Percentiles rank a stretch among this genome's conserved stretches.
Evolutionary conservation across 2,888 invertebrate genomes (phyloP).

Genomic region (Alitta virens): DNA sequence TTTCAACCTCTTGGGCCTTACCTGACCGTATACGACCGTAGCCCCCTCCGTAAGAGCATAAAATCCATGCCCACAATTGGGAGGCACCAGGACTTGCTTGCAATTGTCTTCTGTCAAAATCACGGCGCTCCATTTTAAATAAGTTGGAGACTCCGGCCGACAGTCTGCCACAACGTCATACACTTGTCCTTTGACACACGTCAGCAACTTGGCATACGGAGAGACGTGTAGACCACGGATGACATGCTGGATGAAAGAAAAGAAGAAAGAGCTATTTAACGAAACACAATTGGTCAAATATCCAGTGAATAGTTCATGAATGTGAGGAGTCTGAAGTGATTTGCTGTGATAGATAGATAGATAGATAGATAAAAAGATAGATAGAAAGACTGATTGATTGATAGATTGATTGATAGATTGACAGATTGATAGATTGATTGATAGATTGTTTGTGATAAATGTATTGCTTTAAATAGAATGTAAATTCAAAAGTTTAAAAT

Average conservation of each 20-base stretch:
- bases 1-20: neutral
- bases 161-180: constrained; percentile 24
- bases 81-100: constrained; percentile 17
- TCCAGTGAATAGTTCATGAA: too few relatives aligned
- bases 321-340: too few relatives aligned
- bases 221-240: constrained; percentile 23
- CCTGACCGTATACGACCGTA: constrained; percentile 19
- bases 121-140: constrained; percentile 19
- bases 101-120: constrained; percentile 13
- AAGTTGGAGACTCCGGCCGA: constrained; percentile 24
- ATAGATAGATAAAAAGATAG: too few relatives aligned
- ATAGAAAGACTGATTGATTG: too few relatives aligned
- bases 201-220: constrained; percentile 21
- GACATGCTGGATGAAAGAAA: constrained; percentile 11
- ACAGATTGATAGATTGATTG: too few relatives aligned
- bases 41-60: constrained; percentile 12
- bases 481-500: too few relatives aligned
- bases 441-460: too few relatives aligned
- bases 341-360: too few relatives aligned
- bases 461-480: too few relatives aligned
- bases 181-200: constrained; percentile 20
- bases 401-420: too few relatives aligned
- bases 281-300: too few relatives aligned
- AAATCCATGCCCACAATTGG: constrained; percentile 21
- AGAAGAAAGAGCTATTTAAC: too few relatives aligned